A percentile compares a stretch with the other conserved stretches of the same genome.
Evolutionary conservation across 30 jellyfish, hydroid and myxozoan genomes (phyloP).

Genomic region (Chironex yamaguchii): DNA sequence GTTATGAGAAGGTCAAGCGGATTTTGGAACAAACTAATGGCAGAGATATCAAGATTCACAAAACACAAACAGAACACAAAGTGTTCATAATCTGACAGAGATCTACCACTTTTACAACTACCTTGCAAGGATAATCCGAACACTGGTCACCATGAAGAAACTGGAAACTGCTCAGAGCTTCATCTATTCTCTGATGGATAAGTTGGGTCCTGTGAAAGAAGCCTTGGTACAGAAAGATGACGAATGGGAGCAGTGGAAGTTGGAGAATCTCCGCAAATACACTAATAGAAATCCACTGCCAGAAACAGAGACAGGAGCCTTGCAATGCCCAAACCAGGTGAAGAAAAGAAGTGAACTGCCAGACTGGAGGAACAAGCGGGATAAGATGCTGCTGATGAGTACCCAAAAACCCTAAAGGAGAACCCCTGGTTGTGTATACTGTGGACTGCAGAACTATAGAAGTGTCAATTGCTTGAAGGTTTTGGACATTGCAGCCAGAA

Average conservation of each 20-base stretch:
- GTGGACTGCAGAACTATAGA: conserved; percentile 43
- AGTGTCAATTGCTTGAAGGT: conserved; percentile 51
- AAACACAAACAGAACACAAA: conserved; percentile 6
- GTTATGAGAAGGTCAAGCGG: conserved; percentile 51
- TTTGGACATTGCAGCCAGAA: conserved; percentile 48
- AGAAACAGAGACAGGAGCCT: conserved; percentile 38
- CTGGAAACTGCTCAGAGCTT: conserved; percentile 34
- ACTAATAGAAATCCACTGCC: conserved; percentile 37
- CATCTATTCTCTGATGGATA: conserved; percentile 51
- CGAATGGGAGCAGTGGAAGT: conserved; percentile 57
- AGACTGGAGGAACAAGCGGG: conserved; percentile 67
- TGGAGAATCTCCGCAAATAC: conserved; percentile 51
- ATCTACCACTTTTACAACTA: conserved; percentile 51
- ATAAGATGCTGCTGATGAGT: conserved; percentile 16
- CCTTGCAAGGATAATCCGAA: conserved; percentile 66
- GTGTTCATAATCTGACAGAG: conserved; percentile 12
- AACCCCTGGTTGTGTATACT: conserved; percentile 51
- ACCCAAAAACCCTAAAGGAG: conserved; percentile 5
- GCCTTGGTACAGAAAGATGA: conserved; percentile 51
- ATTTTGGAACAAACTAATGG: conserved; percentile 32
- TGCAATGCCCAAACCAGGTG: conserved; percentile 11
- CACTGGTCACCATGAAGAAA: conserved; percentile 66
- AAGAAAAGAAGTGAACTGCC: neutral
- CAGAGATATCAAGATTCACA: conserved; percentile 50
- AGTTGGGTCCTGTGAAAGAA: conserved; percentile 71